Evolutionary conservation across 1,140 invertebrate species (phyloP).

Genomic region (Diorhabda carinulata): DNA sequence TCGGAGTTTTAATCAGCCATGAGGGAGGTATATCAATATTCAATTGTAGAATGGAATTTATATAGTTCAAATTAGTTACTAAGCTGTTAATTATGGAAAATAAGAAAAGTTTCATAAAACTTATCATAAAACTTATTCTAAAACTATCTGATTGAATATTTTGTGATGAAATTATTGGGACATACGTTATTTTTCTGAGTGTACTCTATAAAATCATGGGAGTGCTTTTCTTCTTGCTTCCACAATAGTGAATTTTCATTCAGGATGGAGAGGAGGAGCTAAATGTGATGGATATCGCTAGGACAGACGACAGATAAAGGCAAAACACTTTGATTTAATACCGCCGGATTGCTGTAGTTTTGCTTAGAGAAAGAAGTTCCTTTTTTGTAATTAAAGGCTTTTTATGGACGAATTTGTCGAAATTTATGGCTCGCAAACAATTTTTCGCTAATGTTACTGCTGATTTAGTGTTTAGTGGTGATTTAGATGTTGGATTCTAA

Average conservation of each 20-base stretch:
- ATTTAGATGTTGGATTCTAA: conserved; percentile 5
- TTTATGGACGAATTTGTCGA: conserved; percentile 37
- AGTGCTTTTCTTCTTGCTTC: conserved; percentile 3
- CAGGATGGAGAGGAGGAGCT: conserved; percentile 37
- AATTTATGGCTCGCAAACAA: conserved; percentile 39
- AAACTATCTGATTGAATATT: no score
- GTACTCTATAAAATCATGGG: not conserved
- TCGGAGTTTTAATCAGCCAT: no score
- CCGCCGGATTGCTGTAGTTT: conserved; percentile 38
- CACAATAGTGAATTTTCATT: conserved; percentile 13
- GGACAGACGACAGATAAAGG: conserved; percentile 44
- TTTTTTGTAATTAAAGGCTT: conserved; percentile 44
- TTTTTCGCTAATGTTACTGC: conserved; percentile 27
- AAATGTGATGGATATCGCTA: conserved; percentile 38
- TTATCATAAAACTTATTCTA: no score
- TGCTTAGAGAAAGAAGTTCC: conserved; percentile 42
- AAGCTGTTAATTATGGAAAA: no score
- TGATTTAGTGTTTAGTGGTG: conserved; percentile 13
- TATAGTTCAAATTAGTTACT: no score
- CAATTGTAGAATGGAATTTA: no score
- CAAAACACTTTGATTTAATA: conserved; percentile 47
- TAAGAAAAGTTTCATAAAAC: no score
- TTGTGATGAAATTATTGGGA: no score
- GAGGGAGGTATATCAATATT: no score
- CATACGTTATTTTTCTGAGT: not conserved